Evolutionary conservation across 2,113 vertebrate species (phyloP).

Genomic region (Thalassoma bifasciatum): DNA sequence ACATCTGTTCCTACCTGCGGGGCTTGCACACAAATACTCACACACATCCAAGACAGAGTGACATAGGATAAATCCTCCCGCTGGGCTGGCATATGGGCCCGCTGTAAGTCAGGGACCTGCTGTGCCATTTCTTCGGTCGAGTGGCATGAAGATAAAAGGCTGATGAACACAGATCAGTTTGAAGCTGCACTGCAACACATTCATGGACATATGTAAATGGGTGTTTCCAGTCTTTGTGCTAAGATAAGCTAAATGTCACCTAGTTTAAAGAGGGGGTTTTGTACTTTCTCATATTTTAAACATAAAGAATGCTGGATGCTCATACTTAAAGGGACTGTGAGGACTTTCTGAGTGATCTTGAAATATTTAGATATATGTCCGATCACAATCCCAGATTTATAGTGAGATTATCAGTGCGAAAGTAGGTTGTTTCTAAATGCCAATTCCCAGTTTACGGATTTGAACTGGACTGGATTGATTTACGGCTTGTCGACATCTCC

Average conservation of each 20-base stretch:
- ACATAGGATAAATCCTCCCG: conserved; percentile 55
- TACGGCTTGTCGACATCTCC: too few relatives aligned
- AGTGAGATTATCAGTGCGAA: too few relatives aligned
- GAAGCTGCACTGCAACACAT: background rate
- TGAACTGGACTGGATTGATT: too few relatives aligned
- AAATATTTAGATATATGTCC: too few relatives aligned
- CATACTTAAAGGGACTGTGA: too few relatives aligned
- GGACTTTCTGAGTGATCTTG: too few relatives aligned
- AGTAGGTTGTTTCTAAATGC: too few relatives aligned
- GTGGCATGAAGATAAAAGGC: background rate
- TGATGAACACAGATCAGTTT: background rate
- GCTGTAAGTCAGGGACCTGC: conserved; percentile 54
- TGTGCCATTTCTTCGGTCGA: conserved; percentile 47
- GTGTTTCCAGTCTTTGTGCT: background rate
- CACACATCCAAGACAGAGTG: conserved; percentile 33
- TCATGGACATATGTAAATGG: background rate
- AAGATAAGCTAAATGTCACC: background rate
- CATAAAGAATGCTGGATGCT: too few relatives aligned
- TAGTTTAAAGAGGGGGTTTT: too few relatives aligned
- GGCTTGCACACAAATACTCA: conserved; percentile 75
- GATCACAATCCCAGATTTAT: too few relatives aligned
- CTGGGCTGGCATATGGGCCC: conserved; percentile 66
- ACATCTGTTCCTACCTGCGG: conserved; percentile 94
- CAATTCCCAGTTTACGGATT: too few relatives aligned
- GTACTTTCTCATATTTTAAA: too few relatives aligned